These are phyloP conservation scores for Geophilus truncorum DNA, from an alignment of 2,888 invertebrate species.

Conservation along the genomic window DNA sequence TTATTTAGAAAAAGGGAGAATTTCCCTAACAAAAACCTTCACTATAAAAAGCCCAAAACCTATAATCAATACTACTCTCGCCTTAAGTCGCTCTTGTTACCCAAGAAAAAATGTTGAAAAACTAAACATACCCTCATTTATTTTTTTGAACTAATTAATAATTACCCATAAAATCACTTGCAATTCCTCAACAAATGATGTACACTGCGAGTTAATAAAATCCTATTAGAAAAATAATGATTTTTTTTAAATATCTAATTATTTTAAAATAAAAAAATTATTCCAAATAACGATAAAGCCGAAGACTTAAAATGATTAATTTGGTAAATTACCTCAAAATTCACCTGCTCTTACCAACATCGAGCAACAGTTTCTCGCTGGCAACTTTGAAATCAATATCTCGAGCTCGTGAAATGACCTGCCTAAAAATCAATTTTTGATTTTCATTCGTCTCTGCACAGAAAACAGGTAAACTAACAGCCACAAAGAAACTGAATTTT, in stretches of 20 bases:
- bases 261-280: background rate
- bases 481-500: too few relatives aligned
- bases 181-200: too few relatives aligned
- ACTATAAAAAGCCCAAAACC: background rate
- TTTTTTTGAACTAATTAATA: too few relatives aligned
- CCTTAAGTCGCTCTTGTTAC: background rate
- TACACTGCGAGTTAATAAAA: too few relatives aligned
- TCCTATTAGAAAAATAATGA: too few relatives aligned
- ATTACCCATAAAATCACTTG: too few relatives aligned
- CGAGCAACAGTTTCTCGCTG: background rate
- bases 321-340: background rate
- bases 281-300: background rate
- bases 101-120: too few relatives aligned
- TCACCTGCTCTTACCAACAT: background rate
- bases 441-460: background rate
- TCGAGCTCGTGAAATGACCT: background rate
- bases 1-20: too few relatives aligned
- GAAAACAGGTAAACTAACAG: conserved; percentile 17
- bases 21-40: background rate
- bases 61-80: background rate
- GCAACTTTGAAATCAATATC: background rate
- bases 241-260: too few relatives aligned
- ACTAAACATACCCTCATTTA: too few relatives aligned
- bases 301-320: background rate
- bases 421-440: conserved; percentile 8